phyloP scores from a whole-genome alignment of 2,113 vertebrate species.

The Falco punctatus region DNA sequence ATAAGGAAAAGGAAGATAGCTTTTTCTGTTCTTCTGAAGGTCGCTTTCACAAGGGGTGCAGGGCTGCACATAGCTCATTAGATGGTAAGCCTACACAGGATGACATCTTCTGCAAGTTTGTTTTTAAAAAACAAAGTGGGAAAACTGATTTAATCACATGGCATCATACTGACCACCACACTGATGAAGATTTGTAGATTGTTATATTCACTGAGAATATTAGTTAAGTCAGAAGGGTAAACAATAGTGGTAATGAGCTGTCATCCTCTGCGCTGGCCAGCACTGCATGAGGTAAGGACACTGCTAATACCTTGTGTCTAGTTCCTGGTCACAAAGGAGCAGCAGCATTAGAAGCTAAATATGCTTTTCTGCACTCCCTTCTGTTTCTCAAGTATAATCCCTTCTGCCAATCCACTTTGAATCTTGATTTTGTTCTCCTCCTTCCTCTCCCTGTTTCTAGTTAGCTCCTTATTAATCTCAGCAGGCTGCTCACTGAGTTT shows the following conservation, averaged over 20 bases:
- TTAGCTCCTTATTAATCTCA: neutral
- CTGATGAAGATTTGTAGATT: neutral
- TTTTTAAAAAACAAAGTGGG: neutral
- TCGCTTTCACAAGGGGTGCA: neutral
- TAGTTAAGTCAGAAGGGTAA: neutral
- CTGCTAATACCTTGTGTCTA: neutral
- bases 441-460: neutral
- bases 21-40: neutral
- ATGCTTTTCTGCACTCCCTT: neutral
- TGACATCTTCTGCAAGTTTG: neutral
- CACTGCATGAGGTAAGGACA: neutral
- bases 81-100: neutral
- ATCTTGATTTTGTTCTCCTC: neutral
- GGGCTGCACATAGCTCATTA: neutral
- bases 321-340: neutral
- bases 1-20: neutral
- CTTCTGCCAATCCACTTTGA: neutral
- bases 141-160: neutral
- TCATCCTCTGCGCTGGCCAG: neutral
- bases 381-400: neutral
- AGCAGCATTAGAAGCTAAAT: neutral
- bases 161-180: neutral
- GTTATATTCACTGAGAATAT: neutral
- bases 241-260: neutral
- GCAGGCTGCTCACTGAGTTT: neutral